These are phyloP conservation scores for Nephrocerus scutellatus DNA, from an alignment of 2,888 invertebrate species.

Conservation along the genomic window DNA sequence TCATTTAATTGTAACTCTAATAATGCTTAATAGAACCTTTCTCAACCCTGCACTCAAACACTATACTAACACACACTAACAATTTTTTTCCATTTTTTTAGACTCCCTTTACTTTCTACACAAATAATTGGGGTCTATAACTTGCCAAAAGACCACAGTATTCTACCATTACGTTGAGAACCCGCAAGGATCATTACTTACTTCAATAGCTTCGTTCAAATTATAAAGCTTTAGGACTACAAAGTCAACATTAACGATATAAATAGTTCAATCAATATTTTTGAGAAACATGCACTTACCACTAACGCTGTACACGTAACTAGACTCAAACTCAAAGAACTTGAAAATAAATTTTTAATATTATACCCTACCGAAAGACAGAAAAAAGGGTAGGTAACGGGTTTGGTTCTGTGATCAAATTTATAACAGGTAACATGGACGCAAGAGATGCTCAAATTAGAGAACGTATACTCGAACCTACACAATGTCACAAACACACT, in stretches of 20 bases:
- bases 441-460: conserved; percentile 7
- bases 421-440: conserved; percentile 22
- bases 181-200: not conserved
- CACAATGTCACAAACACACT: conserved; percentile 9
- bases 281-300: not conserved
- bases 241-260: too few relatives aligned
- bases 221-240: not conserved
- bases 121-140: conserved; percentile 2
- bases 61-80: not conserved
- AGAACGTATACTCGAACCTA: conserved; percentile 1
- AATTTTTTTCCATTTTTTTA: too few relatives aligned
- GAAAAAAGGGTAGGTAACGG: conserved; percentile 17
- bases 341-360: conserved; percentile 7
- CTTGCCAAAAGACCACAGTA: not conserved
- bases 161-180: not conserved
- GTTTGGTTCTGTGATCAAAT: conserved; percentile 14
- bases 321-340: conserved; percentile 13
- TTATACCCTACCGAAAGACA: conserved; percentile 8
- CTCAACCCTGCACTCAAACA: too few relatives aligned
- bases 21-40: too few relatives aligned
- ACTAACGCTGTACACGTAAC: conserved; percentile 4
- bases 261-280: too few relatives aligned
- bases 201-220: not conserved
- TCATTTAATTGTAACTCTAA: too few relatives aligned
- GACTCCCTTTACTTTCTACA: not conserved